phyloP scores from a whole-genome alignment of 2,113 vertebrate species.

The Anolis sagrei region DNA sequence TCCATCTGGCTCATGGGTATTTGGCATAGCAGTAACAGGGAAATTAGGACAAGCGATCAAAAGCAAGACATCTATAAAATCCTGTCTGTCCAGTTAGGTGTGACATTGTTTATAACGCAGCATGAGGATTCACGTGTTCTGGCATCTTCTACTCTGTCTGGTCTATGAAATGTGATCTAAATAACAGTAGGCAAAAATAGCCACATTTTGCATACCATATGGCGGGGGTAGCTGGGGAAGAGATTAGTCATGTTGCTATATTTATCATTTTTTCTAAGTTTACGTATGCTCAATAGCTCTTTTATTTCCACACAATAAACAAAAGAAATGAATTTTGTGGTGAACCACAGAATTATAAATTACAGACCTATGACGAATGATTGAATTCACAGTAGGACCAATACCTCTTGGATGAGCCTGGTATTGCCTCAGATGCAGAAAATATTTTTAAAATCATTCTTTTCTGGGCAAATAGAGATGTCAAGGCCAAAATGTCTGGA shows the following conservation, averaged over 20 bases:
- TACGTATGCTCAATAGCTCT: slow-evolving; percentile 61
- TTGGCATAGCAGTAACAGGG: slow-evolving; percentile 57
- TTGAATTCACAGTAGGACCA: slow-evolving; percentile 43
- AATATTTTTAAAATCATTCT: slow-evolving; percentile 58
- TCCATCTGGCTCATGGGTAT: slow-evolving; percentile 43
- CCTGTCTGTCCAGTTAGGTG: slow-evolving; percentile 71
- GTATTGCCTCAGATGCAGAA: slow-evolving; percentile 51
- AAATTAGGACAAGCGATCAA: slow-evolving; percentile 66
- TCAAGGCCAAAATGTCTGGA: slow-evolving; percentile 51
- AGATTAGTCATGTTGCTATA: slow-evolving; percentile 75
- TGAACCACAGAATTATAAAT: slow-evolving; percentile 54
- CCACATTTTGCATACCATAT: slow-evolving; percentile 75
- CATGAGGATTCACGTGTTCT: slow-evolving; percentile 66
- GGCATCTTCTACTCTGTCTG: slow-evolving; percentile 72
- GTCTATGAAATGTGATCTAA: slow-evolving; percentile 77
- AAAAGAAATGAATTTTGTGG: slow-evolving; percentile 48
- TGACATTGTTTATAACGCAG: slow-evolving; percentile 79
- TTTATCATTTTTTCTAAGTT: slow-evolving; percentile 75
- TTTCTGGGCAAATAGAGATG: slow-evolving; percentile 26
- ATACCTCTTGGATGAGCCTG: slow-evolving; percentile 48
- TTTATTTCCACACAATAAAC: slow-evolving; percentile 56
- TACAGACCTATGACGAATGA: slow-evolving; percentile 43
- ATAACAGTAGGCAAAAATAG: slow-evolving; percentile 78
- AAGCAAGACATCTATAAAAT: slow-evolving; percentile 47
- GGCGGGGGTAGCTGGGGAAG: slow-evolving; percentile 47